A percentile compares a stretch with the other conserved stretches of the same genome.
phyloP scores from a whole-genome alignment of 2,888 invertebrate species.

The Disparrhopalites patrizii region DNA sequence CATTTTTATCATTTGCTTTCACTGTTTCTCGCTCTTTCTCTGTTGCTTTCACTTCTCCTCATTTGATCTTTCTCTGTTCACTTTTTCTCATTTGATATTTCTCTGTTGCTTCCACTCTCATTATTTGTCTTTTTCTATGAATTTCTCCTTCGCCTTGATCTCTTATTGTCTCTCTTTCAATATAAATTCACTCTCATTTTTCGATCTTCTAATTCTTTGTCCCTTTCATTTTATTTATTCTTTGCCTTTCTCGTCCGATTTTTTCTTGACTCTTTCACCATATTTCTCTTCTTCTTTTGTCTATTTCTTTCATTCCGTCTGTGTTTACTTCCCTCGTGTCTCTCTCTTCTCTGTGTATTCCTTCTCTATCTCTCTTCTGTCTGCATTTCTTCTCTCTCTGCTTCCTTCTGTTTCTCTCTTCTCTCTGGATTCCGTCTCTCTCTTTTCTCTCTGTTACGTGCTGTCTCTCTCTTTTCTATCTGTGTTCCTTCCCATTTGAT shows the following conservation, averaged over 20 bases:
- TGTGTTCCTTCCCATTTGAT: too few species aligned
- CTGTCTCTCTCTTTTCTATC: too few species aligned
- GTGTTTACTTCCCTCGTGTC: background rate
- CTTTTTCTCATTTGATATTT: too few species aligned
- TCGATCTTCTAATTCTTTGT: background rate
- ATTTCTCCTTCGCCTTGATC: background rate
- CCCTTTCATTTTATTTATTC: constrained; percentile 3
- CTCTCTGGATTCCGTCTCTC: too few species aligned
- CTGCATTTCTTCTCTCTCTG: constrained; percentile 5
- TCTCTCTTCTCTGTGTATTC: too few species aligned
- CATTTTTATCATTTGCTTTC: constrained; percentile 1
- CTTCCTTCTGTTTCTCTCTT: background rate
- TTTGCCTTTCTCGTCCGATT: background rate
- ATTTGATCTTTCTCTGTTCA: background rate
- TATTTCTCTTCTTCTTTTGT: background rate
- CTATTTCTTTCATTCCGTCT: background rate
- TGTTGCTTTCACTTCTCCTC: background rate
- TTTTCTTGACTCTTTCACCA: too few species aligned
- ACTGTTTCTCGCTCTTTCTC: background rate
- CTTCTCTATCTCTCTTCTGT: too few species aligned
- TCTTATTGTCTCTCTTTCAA: background rate
- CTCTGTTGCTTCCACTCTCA: too few species aligned
- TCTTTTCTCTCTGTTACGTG: too few species aligned
- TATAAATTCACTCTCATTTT: too few species aligned
- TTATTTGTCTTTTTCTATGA: constrained; percentile 4